These are phyloP conservation scores for Sciurus vulgaris DNA, from an alignment of 2,797 vertebrate genomes.

Conservation along the genomic window DNA sequence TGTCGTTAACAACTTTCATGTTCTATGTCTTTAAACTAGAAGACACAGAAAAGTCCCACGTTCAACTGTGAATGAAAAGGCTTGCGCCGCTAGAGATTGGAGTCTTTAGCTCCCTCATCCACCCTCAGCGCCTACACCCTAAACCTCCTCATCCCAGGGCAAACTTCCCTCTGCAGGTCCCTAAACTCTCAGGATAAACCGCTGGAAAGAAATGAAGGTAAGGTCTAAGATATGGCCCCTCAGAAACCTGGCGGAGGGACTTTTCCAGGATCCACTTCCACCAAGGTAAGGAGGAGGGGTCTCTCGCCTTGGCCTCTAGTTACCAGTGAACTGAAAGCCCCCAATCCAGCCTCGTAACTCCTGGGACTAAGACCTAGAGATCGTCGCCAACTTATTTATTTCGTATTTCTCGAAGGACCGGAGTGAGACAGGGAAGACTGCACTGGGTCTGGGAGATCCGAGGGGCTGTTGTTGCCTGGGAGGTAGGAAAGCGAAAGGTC, in stretches of 20 bases:
- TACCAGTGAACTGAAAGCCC: not conserved
- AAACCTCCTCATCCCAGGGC: not conserved
- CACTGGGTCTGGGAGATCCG: rapidly evolving
- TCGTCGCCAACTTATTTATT: rapidly evolving
- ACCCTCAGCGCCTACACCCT: rapidly evolving
- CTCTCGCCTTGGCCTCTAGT: not conserved
- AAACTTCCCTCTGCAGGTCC: not conserved
- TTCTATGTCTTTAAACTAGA: not conserved
- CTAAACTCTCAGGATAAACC: not conserved
- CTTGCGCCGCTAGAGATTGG: not conserved
- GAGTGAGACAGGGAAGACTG: too few relatives aligned
- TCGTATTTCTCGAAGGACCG: not conserved
- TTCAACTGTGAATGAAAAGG: not conserved
- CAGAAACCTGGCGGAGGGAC: not conserved
- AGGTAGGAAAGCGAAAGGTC: not conserved
- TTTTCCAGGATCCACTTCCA: not conserved
- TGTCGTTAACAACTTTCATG: not conserved
- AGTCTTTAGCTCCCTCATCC: not conserved
- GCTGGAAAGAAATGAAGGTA: not conserved
- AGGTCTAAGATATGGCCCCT: not conserved
- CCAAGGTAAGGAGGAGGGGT: too few relatives aligned
- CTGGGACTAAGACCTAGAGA: not conserved
- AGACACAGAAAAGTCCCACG: not conserved
- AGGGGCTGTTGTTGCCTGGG: not conserved
- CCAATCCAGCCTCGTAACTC: rapidly evolving